Percentiles rank a stretch among this genome's conserved stretches.
phyloP scores from a whole-genome alignment of 2,113 vertebrate species.

The Channa maculata region DNA sequence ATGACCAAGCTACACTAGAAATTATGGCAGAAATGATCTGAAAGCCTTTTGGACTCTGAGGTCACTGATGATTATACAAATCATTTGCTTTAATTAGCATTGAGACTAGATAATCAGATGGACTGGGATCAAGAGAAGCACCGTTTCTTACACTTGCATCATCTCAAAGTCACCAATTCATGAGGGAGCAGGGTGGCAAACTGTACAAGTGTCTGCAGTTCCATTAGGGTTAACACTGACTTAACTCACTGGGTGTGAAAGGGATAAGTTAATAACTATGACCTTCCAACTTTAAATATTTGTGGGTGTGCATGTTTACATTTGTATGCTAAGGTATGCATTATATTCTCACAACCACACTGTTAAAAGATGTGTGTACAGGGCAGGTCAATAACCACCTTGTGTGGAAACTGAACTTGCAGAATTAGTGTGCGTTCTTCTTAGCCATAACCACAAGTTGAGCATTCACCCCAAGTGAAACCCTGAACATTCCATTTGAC shows the following conservation, averaged over 20 bases:
- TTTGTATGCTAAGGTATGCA: too few species aligned
- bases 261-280: conserved; percentile 18
- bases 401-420: conserved; percentile 5
- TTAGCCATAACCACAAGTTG: too few species aligned
- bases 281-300: conserved; percentile 24
- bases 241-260: background rate
- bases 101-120: conserved; percentile 22
- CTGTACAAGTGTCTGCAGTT: conserved; percentile 22
- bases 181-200: conserved; percentile 41
- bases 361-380: conserved; percentile 22
- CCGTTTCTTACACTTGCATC: conserved; percentile 66
- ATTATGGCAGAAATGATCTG: too few species aligned
- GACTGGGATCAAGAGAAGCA: conserved; percentile 26
- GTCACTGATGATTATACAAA: too few species aligned
- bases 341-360: conserved; percentile 11
- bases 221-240: background rate
- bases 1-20: too few species aligned
- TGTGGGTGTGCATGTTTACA: conserved; percentile 2
- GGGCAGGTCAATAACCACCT: background rate
- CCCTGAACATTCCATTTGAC: too few species aligned
- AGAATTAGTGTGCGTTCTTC: too few species aligned
- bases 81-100: conserved; percentile 14
- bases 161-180: conserved; percentile 47
- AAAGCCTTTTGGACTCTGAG: too few species aligned
- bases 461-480: too few species aligned